These are phyloP conservation scores for Melolontha melolontha DNA, from an alignment of 2,888 invertebrate species.

Conservation along the genomic window DNA sequence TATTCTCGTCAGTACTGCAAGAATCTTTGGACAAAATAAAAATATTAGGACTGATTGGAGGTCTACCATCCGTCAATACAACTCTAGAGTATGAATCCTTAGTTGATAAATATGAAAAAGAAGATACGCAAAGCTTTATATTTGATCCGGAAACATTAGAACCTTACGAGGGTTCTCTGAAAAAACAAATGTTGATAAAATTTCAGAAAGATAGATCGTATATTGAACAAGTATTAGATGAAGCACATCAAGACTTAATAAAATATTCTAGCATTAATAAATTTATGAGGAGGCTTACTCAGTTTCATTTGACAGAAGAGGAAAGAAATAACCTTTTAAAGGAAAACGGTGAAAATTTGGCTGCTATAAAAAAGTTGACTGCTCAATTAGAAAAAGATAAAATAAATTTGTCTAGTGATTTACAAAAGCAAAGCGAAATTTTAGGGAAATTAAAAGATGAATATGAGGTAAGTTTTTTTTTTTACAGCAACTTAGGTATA, in stretches of 20 bases:
- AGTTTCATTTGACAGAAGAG: conserved; percentile 46
- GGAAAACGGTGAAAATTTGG: conserved; percentile 26
- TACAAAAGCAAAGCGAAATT: conserved; percentile 45
- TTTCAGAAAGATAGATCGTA: conserved; percentile 50
- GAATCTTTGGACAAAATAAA: conserved; percentile 53
- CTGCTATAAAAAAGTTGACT: conserved; percentile 26
- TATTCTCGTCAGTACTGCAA: conserved; percentile 50
- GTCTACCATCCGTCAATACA: conserved; percentile 43
- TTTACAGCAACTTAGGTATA: too few relatives aligned
- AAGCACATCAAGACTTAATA: conserved; percentile 36
- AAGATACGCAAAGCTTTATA: conserved; percentile 36
- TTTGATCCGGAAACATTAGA: conserved; percentile 49
- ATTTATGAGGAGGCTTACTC: conserved; percentile 47
- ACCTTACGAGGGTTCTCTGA: conserved; percentile 42
- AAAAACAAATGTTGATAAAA: conserved; percentile 47
- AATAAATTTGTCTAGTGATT: conserved; percentile 5
- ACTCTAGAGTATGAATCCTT: conserved; percentile 44
- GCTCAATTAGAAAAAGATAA: conserved; percentile 34
- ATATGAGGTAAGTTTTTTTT: conserved; percentile 51
- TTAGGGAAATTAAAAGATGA: conserved; percentile 58
- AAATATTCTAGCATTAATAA: conserved; percentile 21
- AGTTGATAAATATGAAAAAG: conserved; percentile 41
- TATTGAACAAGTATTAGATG: conserved; percentile 47
- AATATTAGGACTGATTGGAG: conserved; percentile 52
- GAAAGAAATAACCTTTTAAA: conserved; percentile 19